Conservation (phyloP, 2,888 invertebrate species). For the Drosophila lutescens region DNA sequence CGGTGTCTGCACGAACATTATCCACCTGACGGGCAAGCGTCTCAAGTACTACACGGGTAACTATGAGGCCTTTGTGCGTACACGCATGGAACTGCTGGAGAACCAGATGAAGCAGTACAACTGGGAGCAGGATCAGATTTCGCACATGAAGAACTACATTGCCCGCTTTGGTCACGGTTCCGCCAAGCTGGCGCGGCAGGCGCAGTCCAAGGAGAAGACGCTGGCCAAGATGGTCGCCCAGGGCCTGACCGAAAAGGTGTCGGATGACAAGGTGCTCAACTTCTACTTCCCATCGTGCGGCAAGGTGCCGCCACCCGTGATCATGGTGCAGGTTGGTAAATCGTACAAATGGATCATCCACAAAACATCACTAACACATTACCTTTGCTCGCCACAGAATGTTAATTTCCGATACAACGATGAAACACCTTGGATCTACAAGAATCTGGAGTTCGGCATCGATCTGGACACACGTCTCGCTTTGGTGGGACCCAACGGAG, state of each 20-base stretch:
- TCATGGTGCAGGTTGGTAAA: slow-evolving; percentile 95
- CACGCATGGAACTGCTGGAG: slow-evolving; percentile 96
- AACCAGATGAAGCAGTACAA: slow-evolving; percentile 99
- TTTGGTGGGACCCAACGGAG: slow-evolving; percentile 98
- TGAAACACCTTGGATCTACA: slow-evolving; percentile 95
- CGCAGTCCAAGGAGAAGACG: slow-evolving; percentile 99
- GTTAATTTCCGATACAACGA: slow-evolving; percentile 98
- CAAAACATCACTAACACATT: not conserved
- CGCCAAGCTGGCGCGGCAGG: slow-evolving; percentile 98
- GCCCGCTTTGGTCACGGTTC: slow-evolving; percentile 99
- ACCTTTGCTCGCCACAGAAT: slow-evolving; percentile 86
- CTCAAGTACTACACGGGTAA: slow-evolving; percentile 98
- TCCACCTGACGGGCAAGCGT: slow-evolving; percentile 96
- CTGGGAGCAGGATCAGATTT: slow-evolving; percentile 99
- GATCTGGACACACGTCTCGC: slow-evolving; percentile 98
- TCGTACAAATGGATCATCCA: too few species aligned
- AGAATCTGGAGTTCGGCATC: slow-evolving; percentile 98
- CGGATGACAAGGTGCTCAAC: slow-evolving; percentile 94
- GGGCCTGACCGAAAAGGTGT: slow-evolving; percentile 97
- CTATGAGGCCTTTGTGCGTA: slow-evolving; percentile 98
- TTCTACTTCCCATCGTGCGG: slow-evolving; percentile 99
- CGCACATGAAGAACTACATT: slow-evolving; percentile 99
- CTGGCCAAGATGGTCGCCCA: slow-evolving; percentile 99
- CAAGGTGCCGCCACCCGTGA: slow-evolving; percentile 98
- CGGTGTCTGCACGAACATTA: slow-evolving; percentile 97